These are phyloP conservation scores for Campaea margaritaria DNA, from an alignment of 2,888 invertebrate species.

Conservation along the genomic window DNA sequence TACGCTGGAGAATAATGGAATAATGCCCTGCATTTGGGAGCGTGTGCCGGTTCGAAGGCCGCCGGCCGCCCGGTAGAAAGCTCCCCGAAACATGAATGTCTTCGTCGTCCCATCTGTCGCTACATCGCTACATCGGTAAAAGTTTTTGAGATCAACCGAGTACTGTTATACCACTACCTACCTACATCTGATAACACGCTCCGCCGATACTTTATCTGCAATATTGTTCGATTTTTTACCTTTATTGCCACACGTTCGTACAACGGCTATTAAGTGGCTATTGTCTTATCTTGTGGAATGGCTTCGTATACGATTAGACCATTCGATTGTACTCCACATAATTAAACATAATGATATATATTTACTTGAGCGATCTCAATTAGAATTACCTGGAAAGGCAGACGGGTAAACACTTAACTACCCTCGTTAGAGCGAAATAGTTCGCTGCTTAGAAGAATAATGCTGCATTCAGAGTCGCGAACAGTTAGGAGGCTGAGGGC, in stretches of 20 bases:
- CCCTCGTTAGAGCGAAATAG: constrained; percentile 16
- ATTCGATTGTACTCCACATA: constrained; percentile 10
- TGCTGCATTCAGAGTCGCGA: too few species aligned
- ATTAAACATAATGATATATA: constrained; percentile 12
- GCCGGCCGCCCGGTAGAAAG: constrained; percentile 59
- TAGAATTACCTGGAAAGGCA: constrained; percentile 19
- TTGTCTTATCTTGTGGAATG: constrained; percentile 67
- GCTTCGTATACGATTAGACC: constrained; percentile 21
- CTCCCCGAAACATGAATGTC: constrained; percentile 55
- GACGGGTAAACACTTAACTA: constrained; percentile 9
- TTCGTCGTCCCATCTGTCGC: constrained; percentile 27
- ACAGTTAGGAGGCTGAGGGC: too few species aligned
- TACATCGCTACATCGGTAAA: constrained; percentile 55
- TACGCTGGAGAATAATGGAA: constrained; percentile 53
- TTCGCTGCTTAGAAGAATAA: not conserved
- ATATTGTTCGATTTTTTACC: constrained; percentile 62
- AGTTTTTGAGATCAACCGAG: constrained; percentile 54
- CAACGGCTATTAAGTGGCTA: constrained; percentile 58
- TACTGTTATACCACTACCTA: constrained; percentile 55
- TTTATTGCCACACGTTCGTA: constrained; percentile 59
- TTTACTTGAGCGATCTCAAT: constrained; percentile 23
- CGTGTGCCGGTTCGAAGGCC: constrained; percentile 58
- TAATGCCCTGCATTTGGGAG: constrained; percentile 58
- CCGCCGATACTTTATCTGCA: constrained; percentile 67
- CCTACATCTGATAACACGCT: constrained; percentile 64